Evolutionary conservation across 2,888 invertebrate genomes (phyloP).

Genomic region (Lasius fuliginosus): DNA sequence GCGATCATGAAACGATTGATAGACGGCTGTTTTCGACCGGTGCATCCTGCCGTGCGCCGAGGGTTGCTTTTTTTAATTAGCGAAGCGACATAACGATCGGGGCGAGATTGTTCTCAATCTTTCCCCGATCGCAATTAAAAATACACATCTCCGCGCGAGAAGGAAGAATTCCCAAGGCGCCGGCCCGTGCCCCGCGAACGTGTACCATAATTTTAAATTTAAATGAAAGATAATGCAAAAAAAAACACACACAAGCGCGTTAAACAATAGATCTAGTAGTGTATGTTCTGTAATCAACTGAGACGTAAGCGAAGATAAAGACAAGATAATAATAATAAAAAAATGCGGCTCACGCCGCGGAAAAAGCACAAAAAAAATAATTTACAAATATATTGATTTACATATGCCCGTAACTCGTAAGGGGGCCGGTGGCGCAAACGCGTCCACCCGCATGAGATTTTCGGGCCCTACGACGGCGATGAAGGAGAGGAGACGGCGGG

Average conservation of each 20-base stretch:
- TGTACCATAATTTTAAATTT: conserved; percentile 84
- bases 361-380: conserved; percentile 84
- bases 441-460: conserved; percentile 68
- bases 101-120: conserved; percentile 47
- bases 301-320: conserved; percentile 80
- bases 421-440: conserved; percentile 82
- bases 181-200: conserved; percentile 83
- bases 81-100: conserved; percentile 44
- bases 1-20: conserved; percentile 79
- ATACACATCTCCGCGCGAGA: conserved; percentile 63
- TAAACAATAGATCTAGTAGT: conserved; percentile 86
- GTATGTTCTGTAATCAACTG: conserved; percentile 86
- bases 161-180: conserved; percentile 80
- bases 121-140: conserved; percentile 26
- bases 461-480: conserved; percentile 55
- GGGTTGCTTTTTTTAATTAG: conserved; percentile 77
- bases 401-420: conserved; percentile 87
- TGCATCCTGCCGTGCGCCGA: conserved; percentile 83
- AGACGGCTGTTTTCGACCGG: conserved; percentile 81
- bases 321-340: conserved; percentile 73
- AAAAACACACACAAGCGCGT: conserved; percentile 78
- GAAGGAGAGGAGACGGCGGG: conserved; percentile 20
- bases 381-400: conserved; percentile 87
- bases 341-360: conserved; percentile 66
- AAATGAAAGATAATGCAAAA: conserved; percentile 73